Evolutionary conservation across 2,797 vertebrate species (phyloP), one percentile per base, ranked within the genome.

Genomic region (Centropyge bicolor): DNA sequence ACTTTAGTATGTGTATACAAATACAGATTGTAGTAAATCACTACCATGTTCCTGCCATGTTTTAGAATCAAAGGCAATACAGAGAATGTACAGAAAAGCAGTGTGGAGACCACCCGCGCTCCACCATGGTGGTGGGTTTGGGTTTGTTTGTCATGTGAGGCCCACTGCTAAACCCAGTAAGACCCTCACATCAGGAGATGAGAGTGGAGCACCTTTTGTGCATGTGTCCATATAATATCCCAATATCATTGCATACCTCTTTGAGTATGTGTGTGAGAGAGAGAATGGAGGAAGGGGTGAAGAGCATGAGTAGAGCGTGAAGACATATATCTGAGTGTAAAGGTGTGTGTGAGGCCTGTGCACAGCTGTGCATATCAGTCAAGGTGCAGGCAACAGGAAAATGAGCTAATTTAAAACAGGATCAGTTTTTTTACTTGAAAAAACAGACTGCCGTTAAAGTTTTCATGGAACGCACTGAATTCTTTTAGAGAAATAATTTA

Each of bases 61-160:
- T 75, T 76, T 49, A 40, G 31, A 90, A 74, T 84, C 66, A 85
- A 86, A 80, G 80, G 55, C 63, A 56, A 72, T 45, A n/a, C 45
- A 64, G 63, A 80, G 70, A 73, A 69, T 52, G 54, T 55, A 74
- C 27, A 72, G 67, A 31, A 71, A 69, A 55, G 40, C 19, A 38
- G 59, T 74, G 13, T 55, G 55, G 60, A 66, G 89, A 90, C 91
- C 90, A 91, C 91, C 89, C 84, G 11, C 20, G 22, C 60, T 79
- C 40, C 24, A 24, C 0, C 0, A n/a, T 54, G 64, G 51, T 60
- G 71, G 69, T 60, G 73, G 83, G 74, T 84, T 84, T 52, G 35
- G 54, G 76, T 79, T 87, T 83, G 71, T 90, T 90, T 87, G 87
- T 72, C 71, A 86, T 54, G 55, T 71, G 88, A 90, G 81, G 83